Evolutionary conservation across 92 coral and sea anemone genomes (phyloP).

Genomic region (Palythoa heliodiscus): DNA sequence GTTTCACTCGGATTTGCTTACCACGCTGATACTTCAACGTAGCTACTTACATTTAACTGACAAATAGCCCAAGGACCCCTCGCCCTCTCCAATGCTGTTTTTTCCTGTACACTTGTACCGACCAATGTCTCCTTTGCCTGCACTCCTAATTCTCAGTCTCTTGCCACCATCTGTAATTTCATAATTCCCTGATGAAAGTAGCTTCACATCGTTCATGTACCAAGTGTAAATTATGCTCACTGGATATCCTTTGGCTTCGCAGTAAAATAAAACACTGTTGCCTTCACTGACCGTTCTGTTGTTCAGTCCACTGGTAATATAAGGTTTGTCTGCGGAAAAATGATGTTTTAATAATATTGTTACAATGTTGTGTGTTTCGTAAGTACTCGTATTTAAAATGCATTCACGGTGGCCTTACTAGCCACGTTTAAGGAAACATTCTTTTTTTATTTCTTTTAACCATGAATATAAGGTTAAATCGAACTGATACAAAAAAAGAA

Average conservation of each 20-base stretch:
- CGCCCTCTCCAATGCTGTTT: no score
- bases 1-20: no score
- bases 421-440: no score
- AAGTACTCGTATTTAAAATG: no score
- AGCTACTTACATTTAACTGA: no score
- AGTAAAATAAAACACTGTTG: constrained; percentile 1
- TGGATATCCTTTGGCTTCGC: constrained; percentile 6
- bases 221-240: background rate
- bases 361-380: background rate
- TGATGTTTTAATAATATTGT: background rate
- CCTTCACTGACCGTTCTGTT: constrained; percentile 18
- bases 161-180: background rate
- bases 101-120: no score
- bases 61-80: no score
- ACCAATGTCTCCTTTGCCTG: background rate
- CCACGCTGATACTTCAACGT: no score
- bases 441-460: no score
- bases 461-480: no score
- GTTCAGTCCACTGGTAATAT: background rate
- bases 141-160: background rate
- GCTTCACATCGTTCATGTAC: constrained; percentile 7
- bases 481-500: no score
- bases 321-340: constrained; percentile 21
- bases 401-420: no score
- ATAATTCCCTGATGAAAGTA: constrained; percentile 11